Conservation (phyloP, 2,113 vertebrate genomes). For the Mus pahari region DNA sequence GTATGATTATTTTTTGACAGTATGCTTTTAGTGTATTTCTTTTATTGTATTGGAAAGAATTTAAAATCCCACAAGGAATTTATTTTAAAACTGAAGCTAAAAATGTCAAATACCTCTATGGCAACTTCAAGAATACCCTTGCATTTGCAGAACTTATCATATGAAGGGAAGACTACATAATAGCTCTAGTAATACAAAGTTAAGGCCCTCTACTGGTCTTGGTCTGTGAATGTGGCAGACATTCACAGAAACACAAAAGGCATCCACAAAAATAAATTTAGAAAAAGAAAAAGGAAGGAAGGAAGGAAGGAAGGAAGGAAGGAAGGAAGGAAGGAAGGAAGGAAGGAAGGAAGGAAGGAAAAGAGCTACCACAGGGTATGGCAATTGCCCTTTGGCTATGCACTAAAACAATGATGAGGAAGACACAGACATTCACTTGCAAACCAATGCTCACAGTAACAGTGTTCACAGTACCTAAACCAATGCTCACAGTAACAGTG, state of each 20-base stretch:
- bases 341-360: too few species aligned
- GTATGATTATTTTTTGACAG: neutral
- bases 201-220: neutral
- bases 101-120: neutral
- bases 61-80: slow-evolving; percentile 34
- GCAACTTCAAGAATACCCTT: neutral
- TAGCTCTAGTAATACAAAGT: neutral
- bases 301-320: too few species aligned
- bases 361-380: neutral
- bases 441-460: neutral
- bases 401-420: neutral
- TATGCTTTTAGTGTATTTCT: neutral
- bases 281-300: neutral
- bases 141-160: neutral
- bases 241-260: neutral
- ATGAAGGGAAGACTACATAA: neutral
- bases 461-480: neutral
- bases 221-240: neutral
- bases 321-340: too few species aligned
- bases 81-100: slow-evolving; percentile 28
- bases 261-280: neutral
- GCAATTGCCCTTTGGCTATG: neutral
- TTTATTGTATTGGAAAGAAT: slow-evolving; percentile 5
- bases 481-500: neutral
- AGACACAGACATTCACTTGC: neutral